Base-by-base conservation (phyloP, 2,888 invertebrate genomes). In the Leptinotarsa haldemani region DNA sequence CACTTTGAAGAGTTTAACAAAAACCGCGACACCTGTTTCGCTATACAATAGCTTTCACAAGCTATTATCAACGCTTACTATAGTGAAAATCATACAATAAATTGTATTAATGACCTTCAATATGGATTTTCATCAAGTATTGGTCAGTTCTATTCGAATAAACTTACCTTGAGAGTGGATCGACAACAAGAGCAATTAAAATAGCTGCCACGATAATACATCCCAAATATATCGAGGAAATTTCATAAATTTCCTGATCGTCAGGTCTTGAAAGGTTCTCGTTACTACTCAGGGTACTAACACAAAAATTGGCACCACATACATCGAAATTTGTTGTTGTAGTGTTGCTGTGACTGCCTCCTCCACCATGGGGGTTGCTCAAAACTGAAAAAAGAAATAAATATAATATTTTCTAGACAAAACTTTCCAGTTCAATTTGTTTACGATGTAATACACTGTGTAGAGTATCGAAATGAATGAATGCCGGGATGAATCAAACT, bases 191-290 rank as follows among this genome's bases (percentile, higher is more conserved):
- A 4, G 94, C 94, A 70, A 98, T 94, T 85, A 98, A 93, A 75
- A 95, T 89, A 2, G 96, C 95, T 3, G 97, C 97, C 13, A 94
- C 90, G 65, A 95, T 86, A 46, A 97, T 95, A 86, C 97, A 97
- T 0, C 93, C 92, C 76, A 97, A 90, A 86, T 97, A 98, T 82
- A 97, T 96, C 81, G 94, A 92, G 69, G 95, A 94, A 84, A 97
- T 95, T 87, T 94, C 94, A 86, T 95, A 96, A 84, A 97, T 95
- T 90, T 97, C 95, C 74, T 91, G 90, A 84, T 94, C 94, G 67
- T 94, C 94, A 1, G 97, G 97, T 79, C 96, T 90, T 81, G 93
- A 92, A 76, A 97, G 88, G 85, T 93, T 94, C 79, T 92, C 92
- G 85, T 94, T 94, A 79, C 91, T 93, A 77, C 91, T 91, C 78